Evolutionary conservation across 1,140 invertebrate species (phyloP).

Genomic region (Orchesella cincta): DNA sequence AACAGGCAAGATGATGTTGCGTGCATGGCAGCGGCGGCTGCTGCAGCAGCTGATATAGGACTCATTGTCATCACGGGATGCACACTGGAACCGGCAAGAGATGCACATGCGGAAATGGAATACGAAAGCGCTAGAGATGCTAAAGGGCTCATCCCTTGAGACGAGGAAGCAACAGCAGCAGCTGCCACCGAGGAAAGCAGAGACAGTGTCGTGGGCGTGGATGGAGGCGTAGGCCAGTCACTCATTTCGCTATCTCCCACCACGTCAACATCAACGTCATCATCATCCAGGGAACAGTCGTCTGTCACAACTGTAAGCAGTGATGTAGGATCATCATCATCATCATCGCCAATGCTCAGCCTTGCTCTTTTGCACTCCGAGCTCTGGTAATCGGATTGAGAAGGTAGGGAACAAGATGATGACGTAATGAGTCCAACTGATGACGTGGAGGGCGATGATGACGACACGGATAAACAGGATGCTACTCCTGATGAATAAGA

Average conservation of each 20-base stretch:
- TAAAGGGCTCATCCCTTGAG: not conserved
- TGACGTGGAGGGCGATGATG: not conserved
- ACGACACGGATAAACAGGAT: not conserved
- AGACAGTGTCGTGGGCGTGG: constrained; percentile 32
- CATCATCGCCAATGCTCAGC: constrained; percentile 54
- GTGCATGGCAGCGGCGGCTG: not conserved
- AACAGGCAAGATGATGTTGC: constrained; percentile 10
- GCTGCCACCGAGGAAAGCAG: constrained; percentile 25
- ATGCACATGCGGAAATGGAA: constrained; percentile 21
- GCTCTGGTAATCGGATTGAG: not conserved
- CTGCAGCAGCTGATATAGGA: constrained; percentile 5
- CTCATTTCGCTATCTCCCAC: constrained; percentile 45
- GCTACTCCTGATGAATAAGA: too few relatives aligned
- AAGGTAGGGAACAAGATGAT: not conserved
- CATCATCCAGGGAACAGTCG: constrained; percentile 35
- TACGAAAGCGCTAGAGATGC: constrained; percentile 23
- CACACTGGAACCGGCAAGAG: constrained; percentile 20
- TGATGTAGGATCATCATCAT: constrained; percentile 36
- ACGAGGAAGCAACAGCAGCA: constrained; percentile 15
- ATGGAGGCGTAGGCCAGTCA: constrained; percentile 43
- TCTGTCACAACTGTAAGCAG: not conserved
- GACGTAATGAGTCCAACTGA: not conserved
- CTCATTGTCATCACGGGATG: constrained; percentile 18
- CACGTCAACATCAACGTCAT: constrained; percentile 46
- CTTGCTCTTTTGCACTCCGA: not conserved